Evolutionary conservation across 2,797 vertebrate species (phyloP), one percentile per base, ranked within the genome.

Genomic region (Pseudochirops corinnae): DNA sequence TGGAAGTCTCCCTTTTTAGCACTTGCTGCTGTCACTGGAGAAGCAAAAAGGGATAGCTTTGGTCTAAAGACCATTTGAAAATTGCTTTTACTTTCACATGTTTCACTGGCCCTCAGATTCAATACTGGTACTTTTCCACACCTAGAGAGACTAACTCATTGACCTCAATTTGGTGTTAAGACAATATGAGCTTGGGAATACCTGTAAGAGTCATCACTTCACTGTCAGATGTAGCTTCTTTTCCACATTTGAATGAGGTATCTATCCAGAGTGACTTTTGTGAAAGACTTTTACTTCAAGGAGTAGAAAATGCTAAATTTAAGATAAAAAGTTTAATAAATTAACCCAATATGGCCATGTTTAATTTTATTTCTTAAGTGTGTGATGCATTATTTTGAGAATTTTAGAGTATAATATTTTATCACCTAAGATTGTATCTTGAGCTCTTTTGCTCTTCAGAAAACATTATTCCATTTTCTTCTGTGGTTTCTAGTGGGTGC

Each of bases 321-420:
- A 92, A 91, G 93, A 18, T 58, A 18, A n/a, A 91, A 92, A 90
- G 91, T 94, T 91, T 90, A 93, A 62, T 21, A 56, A 97, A 96
- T 46, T 6, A 93, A 39, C 87, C 31, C 33, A n/a, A 24, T n/a
- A 6, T 67, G 90, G 91, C 4, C 82, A 1, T 90, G 62, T 93
- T 92, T 96, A 33, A 74, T 67, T 56, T 92, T 92, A 28, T 52
- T 93, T 16, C 29, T 60, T 93, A 90, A 93, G 94, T 91, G 62
- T 90, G 57, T 26, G 90, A 52, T 33, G 24, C 29, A 62, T 74
- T 97, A 62, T 93, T 96, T 93, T 67, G 29, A 93, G 93, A 74
- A 39, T 74, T 74, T 39, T 39, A 16, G 29, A 93, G 31, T 3
- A 50, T 53, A 91, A 92, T 57, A 0, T 12, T 46, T 14, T 93